A percentile compares a stretch with the other conserved stretches of the same genome.
Conservation (phyloP, 2,797 vertebrate species). For the Pachyuromys duprasi region DNA sequence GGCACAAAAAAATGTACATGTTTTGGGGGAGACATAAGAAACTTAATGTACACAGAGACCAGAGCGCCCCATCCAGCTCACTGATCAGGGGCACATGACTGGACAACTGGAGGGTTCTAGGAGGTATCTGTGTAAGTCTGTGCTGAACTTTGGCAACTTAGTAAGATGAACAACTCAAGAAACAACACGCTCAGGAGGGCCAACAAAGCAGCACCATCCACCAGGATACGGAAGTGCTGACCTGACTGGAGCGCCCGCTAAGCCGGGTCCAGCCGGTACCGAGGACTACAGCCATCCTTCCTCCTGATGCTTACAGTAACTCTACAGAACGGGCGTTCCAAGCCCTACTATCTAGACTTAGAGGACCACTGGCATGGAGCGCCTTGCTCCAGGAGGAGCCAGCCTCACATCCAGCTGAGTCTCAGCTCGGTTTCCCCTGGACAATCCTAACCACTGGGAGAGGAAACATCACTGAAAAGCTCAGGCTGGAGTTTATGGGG, state of each 20-base stretch:
- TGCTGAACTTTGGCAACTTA: neutral
- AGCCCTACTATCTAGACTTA: neutral
- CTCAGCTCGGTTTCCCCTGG: neutral
- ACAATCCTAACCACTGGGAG: neutral
- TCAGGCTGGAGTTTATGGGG: neutral
- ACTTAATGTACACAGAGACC: neutral
- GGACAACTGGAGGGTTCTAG: neutral
- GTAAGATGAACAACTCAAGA: neutral
- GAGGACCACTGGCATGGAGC: neutral
- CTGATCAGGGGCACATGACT: neutral
- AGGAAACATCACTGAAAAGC: neutral
- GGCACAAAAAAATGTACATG: neutral
- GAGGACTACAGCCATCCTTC: accelerated
- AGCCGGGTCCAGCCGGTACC: accelerated
- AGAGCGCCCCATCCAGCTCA: neutral
- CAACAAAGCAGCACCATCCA: accelerated
- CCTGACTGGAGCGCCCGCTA: accelerated
- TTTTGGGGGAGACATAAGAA: accelerated
- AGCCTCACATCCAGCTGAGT: neutral
- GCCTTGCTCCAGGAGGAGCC: neutral
- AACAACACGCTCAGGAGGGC: neutral
- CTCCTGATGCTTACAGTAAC: neutral
- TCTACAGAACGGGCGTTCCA: too few species aligned
- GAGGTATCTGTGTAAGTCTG: neutral
- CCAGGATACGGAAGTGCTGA: accelerated